These are phyloP conservation scores for Trissoscelio sp. DNA, from an alignment of 2,888 invertebrate genomes.

Conservation along the genomic window DNA sequence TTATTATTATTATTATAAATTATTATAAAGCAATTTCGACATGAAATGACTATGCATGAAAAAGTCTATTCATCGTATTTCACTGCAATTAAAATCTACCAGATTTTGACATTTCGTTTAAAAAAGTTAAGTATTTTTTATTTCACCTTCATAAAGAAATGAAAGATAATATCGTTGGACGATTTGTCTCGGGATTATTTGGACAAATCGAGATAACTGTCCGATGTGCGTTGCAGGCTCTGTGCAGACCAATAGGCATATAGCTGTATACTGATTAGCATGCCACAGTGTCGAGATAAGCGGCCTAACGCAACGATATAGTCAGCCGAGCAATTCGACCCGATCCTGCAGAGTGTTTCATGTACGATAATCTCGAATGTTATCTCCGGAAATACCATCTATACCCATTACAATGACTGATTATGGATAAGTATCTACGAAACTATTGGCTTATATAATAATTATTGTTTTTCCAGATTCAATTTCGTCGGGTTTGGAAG, in stretches of 20 bases:
- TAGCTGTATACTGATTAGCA: slow-evolving; percentile 79
- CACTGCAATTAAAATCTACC: no score
- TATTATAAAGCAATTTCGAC: no score
- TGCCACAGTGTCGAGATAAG: slow-evolving; percentile 81
- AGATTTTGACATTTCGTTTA: neutral
- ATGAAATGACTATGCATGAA: no score
- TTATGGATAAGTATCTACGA: slow-evolving; percentile 65
- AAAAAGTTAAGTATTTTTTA: slow-evolving; percentile 34
- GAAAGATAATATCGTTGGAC: slow-evolving; percentile 75
- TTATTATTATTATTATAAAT: no score
- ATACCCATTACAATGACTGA: slow-evolving; percentile 68
- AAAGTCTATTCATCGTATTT: no score
- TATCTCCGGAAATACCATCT: slow-evolving; percentile 68
- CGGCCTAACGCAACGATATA: slow-evolving; percentile 80
- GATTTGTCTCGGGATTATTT: slow-evolving; percentile 81
- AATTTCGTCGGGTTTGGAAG: slow-evolving; percentile 6
- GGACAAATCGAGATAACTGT: slow-evolving; percentile 80
- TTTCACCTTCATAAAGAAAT: slow-evolving; percentile 72
- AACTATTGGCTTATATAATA: slow-evolving; percentile 51
- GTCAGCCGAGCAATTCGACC: slow-evolving; percentile 71
- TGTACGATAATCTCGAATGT: slow-evolving; percentile 75
- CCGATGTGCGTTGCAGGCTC: slow-evolving; percentile 70
- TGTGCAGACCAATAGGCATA: slow-evolving; percentile 69
- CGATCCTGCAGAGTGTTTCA: slow-evolving; percentile 74
- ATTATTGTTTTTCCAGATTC: slow-evolving; percentile 22